Conservation (phyloP, 1,140 invertebrate genomes). For the Drosophila mayri region DNA sequence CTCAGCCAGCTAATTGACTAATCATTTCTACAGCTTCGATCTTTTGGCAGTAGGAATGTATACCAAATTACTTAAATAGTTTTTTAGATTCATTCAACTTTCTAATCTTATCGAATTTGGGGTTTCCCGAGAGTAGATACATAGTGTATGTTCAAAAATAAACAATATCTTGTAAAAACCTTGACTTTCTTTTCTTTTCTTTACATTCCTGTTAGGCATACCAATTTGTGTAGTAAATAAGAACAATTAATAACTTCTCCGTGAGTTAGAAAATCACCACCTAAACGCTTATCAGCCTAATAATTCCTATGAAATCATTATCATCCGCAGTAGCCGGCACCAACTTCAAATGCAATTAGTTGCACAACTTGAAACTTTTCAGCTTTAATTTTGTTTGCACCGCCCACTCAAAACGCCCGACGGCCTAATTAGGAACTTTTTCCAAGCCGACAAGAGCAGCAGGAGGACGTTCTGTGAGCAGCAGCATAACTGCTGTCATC, state of each 20-base stretch:
- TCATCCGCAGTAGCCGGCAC: constrained; percentile 25
- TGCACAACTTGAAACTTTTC: constrained; percentile 57
- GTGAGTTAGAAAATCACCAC: not conserved
- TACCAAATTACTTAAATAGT: not conserved
- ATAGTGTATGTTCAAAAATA: not conserved
- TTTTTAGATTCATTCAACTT: not conserved
- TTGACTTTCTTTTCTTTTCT: not conserved
- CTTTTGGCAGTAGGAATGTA: not conserved
- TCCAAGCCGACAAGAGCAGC: constrained; percentile 15
- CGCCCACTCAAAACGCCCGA: constrained; percentile 27
- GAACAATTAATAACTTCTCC: constrained; percentile 8
- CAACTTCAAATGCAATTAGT: constrained; percentile 71
- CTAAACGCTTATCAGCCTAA: constrained; percentile 59
- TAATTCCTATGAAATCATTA: constrained; percentile 51
- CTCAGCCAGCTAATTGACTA: constrained; percentile 3
- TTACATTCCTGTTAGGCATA: not conserved
- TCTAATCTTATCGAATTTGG: not conserved
- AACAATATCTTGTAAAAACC: not conserved
- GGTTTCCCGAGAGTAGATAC: too few species aligned
- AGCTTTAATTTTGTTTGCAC: constrained; percentile 28
- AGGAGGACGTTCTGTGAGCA: constrained; percentile 15
- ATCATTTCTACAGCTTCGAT: not conserved
- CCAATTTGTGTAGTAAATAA: constrained; percentile 30
- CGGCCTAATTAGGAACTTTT: constrained; percentile 75
- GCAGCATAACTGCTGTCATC: constrained; percentile 46